Evolutionary conservation across 2,113 vertebrate genomes (phyloP).

Genomic region (Collichthys lucidus): DNA sequence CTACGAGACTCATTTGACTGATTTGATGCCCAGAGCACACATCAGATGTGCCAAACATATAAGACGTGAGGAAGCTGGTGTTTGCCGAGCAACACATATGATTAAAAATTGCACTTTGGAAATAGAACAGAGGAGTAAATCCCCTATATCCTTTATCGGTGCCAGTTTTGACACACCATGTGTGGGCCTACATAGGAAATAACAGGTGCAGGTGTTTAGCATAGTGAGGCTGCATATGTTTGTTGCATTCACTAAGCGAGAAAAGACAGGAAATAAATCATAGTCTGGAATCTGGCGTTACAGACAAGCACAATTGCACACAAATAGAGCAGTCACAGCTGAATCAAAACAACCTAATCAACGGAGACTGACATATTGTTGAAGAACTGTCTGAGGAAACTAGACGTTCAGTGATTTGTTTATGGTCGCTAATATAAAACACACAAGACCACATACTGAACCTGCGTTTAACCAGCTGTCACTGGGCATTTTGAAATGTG

Average conservation of each 20-base stretch:
- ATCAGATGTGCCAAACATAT: not conserved
- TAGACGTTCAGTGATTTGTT: not conserved
- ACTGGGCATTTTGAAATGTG: not conserved
- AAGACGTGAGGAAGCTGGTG: not conserved
- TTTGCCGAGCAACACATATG: not conserved
- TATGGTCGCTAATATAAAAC: too few relatives aligned
- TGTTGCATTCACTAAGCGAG: not conserved
- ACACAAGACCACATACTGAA: not conserved
- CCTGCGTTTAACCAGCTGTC: conserved; percentile 6
- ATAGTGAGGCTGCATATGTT: not conserved
- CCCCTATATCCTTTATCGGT: not conserved
- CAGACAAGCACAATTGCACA: not conserved
- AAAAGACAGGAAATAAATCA: not conserved
- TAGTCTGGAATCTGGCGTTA: not conserved
- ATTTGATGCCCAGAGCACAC: not conserved
- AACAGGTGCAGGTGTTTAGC: conserved; percentile 2
- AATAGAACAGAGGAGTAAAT: not conserved
- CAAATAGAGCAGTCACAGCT: not conserved
- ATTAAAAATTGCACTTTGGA: not conserved
- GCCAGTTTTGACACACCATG: not conserved
- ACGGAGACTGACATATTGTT: not conserved
- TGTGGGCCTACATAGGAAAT: not conserved
- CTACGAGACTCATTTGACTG: not conserved
- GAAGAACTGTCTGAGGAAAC: not conserved
- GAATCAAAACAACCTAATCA: conserved; percentile 16